Base-by-base conservation (phyloP, 2,888 invertebrate genomes). In the Ectobius pallidus region DNA sequence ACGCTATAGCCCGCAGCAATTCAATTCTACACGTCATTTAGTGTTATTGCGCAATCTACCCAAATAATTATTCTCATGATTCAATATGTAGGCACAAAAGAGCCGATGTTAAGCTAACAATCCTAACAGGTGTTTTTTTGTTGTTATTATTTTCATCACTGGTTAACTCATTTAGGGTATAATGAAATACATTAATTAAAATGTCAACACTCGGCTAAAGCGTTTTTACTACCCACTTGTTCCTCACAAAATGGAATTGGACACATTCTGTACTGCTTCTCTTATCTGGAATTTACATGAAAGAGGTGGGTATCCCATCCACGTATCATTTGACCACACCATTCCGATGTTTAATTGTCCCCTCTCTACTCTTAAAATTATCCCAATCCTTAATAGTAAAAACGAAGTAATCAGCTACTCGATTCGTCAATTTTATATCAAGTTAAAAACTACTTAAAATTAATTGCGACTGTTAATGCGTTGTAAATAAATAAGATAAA, bases 261-360 rank as follows among this genome's bases (percentile, higher is more conserved):
- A n/a, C 25, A 25, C 14, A 32, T 4, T 16, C 16, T n/a, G 58
- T 1, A n/a, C 27, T 30, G 11, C n/a, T 30, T 3, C 1, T 9
- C 16, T 32, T 58, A 32, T 30, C 58, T 32, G 58, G 25, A 58
- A 58, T 58, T 58, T n/a, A 58, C 30, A n/a, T 58, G 30, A 6
- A 30, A 30, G 27, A 58, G n/a, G n/a, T 30, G 58, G 32, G 30
- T 58, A 58, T 20, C 2, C 14, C 0, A 3, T 58, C 30, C 58
- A 32, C 32, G 30, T 58, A 16, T 58, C 22, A 58, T 22, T 7
- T 65, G 30, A 25, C 71, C 71, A 71, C 71, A 30, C 71, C 71
- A 71, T 71, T 71, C 52, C 58, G 34, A 49, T 71, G 71, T 71
- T 67, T 71, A 65, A 67, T 67, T 71, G 67, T n/a, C n/a, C n/a